These are phyloP conservation scores for Pagrus major DNA, from an alignment of 2,113 vertebrate genomes.

Conservation along the genomic window DNA sequence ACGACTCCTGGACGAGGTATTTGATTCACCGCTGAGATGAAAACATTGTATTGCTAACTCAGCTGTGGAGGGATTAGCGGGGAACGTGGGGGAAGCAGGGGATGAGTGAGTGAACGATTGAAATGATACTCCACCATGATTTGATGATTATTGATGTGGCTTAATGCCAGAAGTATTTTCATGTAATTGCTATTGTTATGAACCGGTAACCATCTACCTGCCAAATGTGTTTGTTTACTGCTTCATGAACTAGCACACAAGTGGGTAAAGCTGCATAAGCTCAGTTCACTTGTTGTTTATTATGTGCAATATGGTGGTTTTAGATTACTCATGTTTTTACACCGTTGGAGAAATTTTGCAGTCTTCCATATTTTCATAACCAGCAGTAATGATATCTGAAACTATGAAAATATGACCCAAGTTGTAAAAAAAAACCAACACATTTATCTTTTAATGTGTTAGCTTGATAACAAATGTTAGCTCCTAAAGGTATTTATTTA, in stretches of 20 bases:
- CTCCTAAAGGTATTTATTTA: background rate
- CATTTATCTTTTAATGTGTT: background rate
- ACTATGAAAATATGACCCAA: background rate
- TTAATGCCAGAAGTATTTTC: background rate
- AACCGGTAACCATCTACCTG: background rate
- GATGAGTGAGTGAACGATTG: conserved; percentile 35
- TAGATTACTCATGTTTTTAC: too few relatives aligned
- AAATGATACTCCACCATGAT: conserved; percentile 31
- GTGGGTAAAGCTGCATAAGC: too few relatives aligned
- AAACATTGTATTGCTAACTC: conserved; percentile 49
- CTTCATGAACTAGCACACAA: background rate
- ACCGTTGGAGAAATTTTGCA: too few relatives aligned
- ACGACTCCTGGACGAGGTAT: conserved; percentile 37
- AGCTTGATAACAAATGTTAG: background rate
- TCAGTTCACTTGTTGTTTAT: background rate
- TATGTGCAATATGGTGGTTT: background rate
- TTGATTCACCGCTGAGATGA: conserved; percentile 50
- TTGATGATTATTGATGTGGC: conserved; percentile 31
- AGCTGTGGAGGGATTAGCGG: conserved; percentile 52
- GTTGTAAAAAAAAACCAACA: background rate
- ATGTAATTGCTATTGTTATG: background rate
- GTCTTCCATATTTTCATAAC: background rate
- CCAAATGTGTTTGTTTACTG: background rate
- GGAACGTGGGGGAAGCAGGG: conserved; percentile 11
- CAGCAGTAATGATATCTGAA: too few relatives aligned